Conservation (phyloP, 2,888 invertebrate species). For the Drosophila mayaguana region DNA sequence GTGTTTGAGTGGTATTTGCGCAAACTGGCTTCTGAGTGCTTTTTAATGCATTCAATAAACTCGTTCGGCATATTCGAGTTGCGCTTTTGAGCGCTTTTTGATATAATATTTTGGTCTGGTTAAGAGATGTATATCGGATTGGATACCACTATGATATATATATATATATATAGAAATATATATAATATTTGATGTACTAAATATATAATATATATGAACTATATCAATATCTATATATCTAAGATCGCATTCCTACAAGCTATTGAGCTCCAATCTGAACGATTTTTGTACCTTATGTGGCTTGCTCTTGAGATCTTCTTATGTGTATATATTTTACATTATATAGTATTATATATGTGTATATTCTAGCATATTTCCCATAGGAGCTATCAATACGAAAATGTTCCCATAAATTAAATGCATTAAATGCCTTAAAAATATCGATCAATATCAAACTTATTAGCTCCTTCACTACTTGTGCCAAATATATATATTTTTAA, state of each 20-base stretch:
- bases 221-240: background rate
- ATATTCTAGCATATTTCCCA: background rate
- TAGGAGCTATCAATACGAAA: background rate
- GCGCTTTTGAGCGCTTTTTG: background rate
- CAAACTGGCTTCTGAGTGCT: constrained; percentile 57
- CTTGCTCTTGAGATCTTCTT: background rate
- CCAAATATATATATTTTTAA: too few species aligned
- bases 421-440: background rate
- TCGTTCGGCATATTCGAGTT: background rate
- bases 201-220: background rate
- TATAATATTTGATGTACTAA: too few species aligned
- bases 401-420: background rate
- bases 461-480: too few species aligned
- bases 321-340: background rate
- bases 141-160: background rate
- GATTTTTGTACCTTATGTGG: too few species aligned
- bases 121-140: background rate
- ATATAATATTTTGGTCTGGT: too few species aligned
- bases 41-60: background rate
- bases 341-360: background rate
- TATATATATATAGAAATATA: too few species aligned
- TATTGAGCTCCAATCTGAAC: too few species aligned
- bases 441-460: background rate
- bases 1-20: constrained; percentile 39
- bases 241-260: background rate